Conservation (phyloP, 2,797 vertebrate genomes). For the Enteromius anoplus region DNA sequence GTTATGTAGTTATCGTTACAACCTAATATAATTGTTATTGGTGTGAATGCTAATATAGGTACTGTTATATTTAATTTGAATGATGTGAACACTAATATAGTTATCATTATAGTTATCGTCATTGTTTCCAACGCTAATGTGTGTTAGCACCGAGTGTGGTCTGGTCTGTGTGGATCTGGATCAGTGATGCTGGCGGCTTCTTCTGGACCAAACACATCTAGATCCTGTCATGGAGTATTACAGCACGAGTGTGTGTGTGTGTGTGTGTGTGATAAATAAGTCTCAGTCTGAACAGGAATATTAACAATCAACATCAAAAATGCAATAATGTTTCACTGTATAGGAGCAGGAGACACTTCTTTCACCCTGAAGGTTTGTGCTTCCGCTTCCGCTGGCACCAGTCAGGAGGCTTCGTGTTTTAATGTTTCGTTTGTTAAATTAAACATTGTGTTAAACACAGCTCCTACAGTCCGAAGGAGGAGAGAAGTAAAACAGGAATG, state of each 20-base stretch:
- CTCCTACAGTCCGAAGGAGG: not conserved
- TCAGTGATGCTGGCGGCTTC: not conserved
- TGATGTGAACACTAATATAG: too few relatives aligned
- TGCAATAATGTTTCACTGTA: too few relatives aligned
- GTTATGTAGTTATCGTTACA: not conserved
- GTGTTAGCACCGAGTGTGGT: too few relatives aligned
- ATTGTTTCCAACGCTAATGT: too few relatives aligned
- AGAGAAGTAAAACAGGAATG: not conserved
- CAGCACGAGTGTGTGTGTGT: not conserved
- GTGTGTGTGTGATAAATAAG: slow-evolving; percentile 7
- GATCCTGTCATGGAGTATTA: not conserved
- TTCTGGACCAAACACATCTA: not conserved
- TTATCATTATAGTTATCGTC: too few relatives aligned
- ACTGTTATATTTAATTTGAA: too few relatives aligned
- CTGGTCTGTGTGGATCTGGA: not conserved
- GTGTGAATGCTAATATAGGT: too few relatives aligned
- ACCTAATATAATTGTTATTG: not conserved
- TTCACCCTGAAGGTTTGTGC: too few relatives aligned
- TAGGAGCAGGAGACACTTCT: too few relatives aligned
- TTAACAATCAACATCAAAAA: not conserved
- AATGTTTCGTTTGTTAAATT: not conserved
- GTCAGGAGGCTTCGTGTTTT: not conserved
- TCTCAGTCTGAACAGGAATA: not conserved
- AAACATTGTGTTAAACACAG: not conserved
- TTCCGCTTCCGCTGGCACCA: not conserved